These are phyloP conservation scores for Patiria pectinifera DNA, from an alignment of 53 echinoderm and acorn worm genomes.

Conservation along the genomic window DNA sequence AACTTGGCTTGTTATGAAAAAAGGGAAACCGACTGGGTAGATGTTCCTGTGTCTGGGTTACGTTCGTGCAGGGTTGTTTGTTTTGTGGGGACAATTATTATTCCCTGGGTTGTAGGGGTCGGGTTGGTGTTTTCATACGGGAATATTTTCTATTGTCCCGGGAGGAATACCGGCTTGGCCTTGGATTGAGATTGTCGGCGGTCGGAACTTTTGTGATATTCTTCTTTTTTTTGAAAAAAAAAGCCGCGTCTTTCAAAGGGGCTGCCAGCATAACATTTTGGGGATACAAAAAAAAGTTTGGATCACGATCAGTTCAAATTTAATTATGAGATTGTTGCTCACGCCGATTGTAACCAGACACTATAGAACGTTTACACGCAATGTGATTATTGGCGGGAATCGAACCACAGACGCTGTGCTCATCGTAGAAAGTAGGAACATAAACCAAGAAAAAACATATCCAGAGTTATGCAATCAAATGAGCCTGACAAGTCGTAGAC, in stretches of 20 bases:
- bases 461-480: too few relatives aligned
- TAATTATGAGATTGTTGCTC: not conserved
- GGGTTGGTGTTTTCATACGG: conserved; percentile 23
- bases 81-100: not conserved
- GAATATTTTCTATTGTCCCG: conserved; percentile 46
- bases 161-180: conserved; percentile 27
- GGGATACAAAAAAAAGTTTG: not conserved
- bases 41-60: not conserved
- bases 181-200: not conserved
- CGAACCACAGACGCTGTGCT: too few relatives aligned
- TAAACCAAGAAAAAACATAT: too few relatives aligned
- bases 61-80: conserved; percentile 1
- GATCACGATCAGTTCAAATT: not conserved
- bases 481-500: too few relatives aligned
- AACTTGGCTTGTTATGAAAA: not conserved
- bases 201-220: not conserved
- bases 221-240: not conserved
- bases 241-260: not conserved
- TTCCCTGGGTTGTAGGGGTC: not conserved
- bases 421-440: too few relatives aligned
- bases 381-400: too few relatives aligned
- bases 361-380: not conserved
- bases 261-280: too few relatives aligned
- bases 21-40: not conserved
- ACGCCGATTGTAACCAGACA: not conserved